Base-by-base conservation (phyloP, 1,140 invertebrate species). In the Tetragonula clypearis region DNA sequence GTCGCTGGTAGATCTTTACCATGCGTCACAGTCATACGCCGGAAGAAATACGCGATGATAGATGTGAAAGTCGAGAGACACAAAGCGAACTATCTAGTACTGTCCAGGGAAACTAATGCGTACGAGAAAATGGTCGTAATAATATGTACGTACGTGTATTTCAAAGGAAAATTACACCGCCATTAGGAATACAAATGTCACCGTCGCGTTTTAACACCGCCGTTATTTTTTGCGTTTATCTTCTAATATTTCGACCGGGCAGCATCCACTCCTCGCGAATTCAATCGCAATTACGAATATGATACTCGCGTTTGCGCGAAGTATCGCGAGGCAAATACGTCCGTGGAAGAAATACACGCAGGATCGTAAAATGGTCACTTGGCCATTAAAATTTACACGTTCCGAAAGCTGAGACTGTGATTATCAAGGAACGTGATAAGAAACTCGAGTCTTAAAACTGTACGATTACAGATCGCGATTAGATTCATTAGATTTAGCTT, bases 21-120 rank as follows among this genome's bases (percentile, higher is more conserved):
- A n/a, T 58, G 53, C n/a, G 55, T 65, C 60, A 17, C 26, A 53
- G 58, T 71, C 56, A 69, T 62, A 85, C 15, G 68, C 56, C 58
- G 68, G 76, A 84, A 84, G 82, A 84, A 84, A 84, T 72, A 79
- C 35, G 68, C 56, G 66, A 79, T 65, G 82, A 84, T 65, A 76
- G 68, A 84, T 79, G 82, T 56, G 65, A 79, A 84, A 84, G 82
- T 79, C 82, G 79, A 65, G 82, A 79, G 68, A 84, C 79, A 84
- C 82, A 79, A 84, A 84, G 49, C 82, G 49, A 53, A 79, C 71
- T 79, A 72, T 68, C 68, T n/a, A 15, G 41, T 11, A 62, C 41
- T 58, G 82, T 72, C 82, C 82, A 55, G 76, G 58, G 19, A 73
- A 79, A 84, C 68, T 58, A 72, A 84, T 84, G 66, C 56, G 76